Evolutionary conservation across 2,113 vertebrate genomes (phyloP).

Genomic region (Poecile atricapillus): DNA sequence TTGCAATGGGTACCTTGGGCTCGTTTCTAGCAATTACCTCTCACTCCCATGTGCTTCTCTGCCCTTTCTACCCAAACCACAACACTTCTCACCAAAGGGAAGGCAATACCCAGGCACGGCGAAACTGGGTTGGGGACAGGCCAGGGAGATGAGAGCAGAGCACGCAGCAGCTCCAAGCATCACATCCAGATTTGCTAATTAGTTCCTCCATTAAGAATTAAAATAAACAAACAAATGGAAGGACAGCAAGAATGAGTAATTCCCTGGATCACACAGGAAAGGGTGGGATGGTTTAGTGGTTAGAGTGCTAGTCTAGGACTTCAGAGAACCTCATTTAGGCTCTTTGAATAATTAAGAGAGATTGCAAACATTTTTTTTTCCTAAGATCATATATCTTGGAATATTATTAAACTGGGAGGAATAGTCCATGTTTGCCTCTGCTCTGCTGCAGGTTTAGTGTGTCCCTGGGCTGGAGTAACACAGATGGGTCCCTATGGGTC

Average conservation of each 20-base stretch:
- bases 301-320: not conserved
- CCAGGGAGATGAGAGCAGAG: not conserved
- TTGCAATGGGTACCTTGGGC: not conserved
- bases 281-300: conserved; percentile 27
- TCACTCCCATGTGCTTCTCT: not conserved
- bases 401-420: not conserved
- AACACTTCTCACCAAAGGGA: not conserved
- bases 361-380: not conserved
- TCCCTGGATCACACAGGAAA: conserved; percentile 45
- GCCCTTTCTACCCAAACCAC: not conserved
- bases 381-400: not conserved
- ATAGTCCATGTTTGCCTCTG: not conserved
- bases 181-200: conserved; percentile 1
- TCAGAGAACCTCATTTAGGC: conserved; percentile 23
- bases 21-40: not conserved
- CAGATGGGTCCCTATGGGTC: fast-evolving
- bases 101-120: fast-evolving
- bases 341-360: conserved; percentile 1
- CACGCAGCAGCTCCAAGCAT: not conserved
- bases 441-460: not conserved
- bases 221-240: conserved; percentile 47
- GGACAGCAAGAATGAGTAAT: conserved; percentile 29
- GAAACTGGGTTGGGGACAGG: not conserved
- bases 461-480: not conserved
- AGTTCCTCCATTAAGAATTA: conserved; percentile 22